Percentiles rank a stretch among this genome's conserved stretches.
Evolutionary conservation across 2,113 vertebrate species (phyloP).

Genomic region (Odontesthes bonariensis): DNA sequence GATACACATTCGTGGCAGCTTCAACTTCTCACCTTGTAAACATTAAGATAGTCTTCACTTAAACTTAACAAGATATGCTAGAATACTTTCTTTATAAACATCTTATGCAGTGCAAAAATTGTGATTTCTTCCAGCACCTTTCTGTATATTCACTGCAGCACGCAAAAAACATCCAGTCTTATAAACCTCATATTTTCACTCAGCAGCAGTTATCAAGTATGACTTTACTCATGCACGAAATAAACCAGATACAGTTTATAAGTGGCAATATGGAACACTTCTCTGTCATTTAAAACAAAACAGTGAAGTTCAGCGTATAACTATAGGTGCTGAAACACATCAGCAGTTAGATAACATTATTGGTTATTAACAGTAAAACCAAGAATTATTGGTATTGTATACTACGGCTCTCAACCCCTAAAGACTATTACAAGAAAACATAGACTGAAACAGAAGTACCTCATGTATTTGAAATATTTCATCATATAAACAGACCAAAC

Average conservation of each 20-base stretch:
- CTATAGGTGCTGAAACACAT: constrained; percentile 23
- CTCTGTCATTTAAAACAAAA: constrained; percentile 45
- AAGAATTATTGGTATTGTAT: neutral
- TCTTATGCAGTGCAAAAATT: constrained; percentile 53
- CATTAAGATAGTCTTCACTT: constrained; percentile 45
- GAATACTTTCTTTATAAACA: constrained; percentile 36
- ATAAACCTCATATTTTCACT: constrained; percentile 23
- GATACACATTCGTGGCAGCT: constrained; percentile 34
- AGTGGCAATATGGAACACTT: constrained; percentile 29
- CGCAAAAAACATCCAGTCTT: neutral
- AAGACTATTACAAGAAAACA: neutral
- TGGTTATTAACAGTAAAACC: constrained; percentile 1
- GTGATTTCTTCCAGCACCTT: constrained; percentile 12
- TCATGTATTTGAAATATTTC: constrained; percentile 4
- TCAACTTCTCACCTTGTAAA: constrained; percentile 43
- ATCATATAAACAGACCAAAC: constrained; percentile 6
- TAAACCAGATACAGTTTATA: constrained; percentile 39
- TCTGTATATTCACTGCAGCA: constrained; percentile 13
- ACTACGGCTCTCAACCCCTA: no score
- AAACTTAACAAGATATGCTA: constrained; percentile 29
- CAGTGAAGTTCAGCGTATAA: constrained; percentile 18
- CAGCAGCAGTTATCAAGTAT: constrained; percentile 26
- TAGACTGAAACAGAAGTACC: constrained; percentile 9
- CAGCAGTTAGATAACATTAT: constrained; percentile 13
- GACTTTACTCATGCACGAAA: constrained; percentile 57